Percentiles rank a stretch among this genome's conserved stretches.
Conservation (phyloP, 1,140 invertebrate genomes). For the Alviniconcha marisindica region DNA sequence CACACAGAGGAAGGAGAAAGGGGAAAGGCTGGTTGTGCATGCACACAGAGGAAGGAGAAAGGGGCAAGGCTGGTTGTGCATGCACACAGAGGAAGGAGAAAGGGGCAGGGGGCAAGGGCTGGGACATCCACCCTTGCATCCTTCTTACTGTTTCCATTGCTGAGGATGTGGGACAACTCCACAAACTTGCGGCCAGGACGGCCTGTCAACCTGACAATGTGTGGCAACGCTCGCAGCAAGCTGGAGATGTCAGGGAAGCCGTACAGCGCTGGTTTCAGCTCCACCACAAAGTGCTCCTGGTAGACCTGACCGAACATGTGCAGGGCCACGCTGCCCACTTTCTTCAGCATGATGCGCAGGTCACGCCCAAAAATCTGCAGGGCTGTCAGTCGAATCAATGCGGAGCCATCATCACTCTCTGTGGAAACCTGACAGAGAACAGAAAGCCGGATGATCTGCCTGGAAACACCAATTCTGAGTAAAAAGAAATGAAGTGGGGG, state of each 20-base stretch:
- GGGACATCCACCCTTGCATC: too few species aligned
- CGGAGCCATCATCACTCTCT: slow-evolving; percentile 64
- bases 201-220: slow-evolving; percentile 78
- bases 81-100: too few species aligned
- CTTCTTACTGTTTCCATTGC: slow-evolving; percentile 2
- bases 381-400: slow-evolving; percentile 78
- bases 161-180: slow-evolving; percentile 45
- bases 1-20: too few species aligned
- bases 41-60: too few species aligned
- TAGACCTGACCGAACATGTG: slow-evolving; percentile 79
- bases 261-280: slow-evolving; percentile 79
- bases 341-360: slow-evolving; percentile 79
- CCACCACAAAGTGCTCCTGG: slow-evolving; percentile 78
- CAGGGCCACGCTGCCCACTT: slow-evolving; percentile 78
- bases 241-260: slow-evolving; percentile 78
- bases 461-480: background rate
- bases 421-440: slow-evolving; percentile 35
- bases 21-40: too few species aligned
- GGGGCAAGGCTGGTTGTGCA: too few species aligned
- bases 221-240: slow-evolving; percentile 80
- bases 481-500: background rate
- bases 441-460: background rate
- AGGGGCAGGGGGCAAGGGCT: too few species aligned
- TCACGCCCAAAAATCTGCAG: slow-evolving; percentile 81
- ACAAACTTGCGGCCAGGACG: slow-evolving; percentile 64